Evolutionary conservation across 64 coral and sea anemone species (phyloP).

Genomic region (Pocillopora verrucosa): DNA sequence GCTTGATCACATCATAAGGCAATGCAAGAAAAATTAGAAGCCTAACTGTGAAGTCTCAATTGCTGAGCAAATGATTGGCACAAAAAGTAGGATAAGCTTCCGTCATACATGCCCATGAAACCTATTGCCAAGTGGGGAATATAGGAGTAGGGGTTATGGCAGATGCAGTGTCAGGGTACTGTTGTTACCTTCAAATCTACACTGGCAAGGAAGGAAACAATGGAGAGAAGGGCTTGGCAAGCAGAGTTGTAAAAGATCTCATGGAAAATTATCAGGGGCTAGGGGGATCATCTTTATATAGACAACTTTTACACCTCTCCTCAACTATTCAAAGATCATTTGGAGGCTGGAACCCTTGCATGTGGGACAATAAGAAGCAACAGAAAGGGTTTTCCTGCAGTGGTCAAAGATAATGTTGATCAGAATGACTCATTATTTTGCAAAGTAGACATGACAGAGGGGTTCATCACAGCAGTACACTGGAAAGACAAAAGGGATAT

Average conservation of each 20-base stretch:
- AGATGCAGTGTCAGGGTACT: too few relatives aligned
- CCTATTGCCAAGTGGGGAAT: too few relatives aligned
- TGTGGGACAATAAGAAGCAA: not conserved
- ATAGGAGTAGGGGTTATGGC: too few relatives aligned
- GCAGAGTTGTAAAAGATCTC: too few relatives aligned
- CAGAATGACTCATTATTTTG: not conserved
- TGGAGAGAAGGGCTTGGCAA: too few relatives aligned
- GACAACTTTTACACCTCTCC: too few relatives aligned
- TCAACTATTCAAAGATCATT: too few relatives aligned
- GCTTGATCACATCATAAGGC: not conserved
- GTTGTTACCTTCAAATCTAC: too few relatives aligned
- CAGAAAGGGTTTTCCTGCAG: not conserved
- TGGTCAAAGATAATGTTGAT: not conserved
- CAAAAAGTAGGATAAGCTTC: not conserved
- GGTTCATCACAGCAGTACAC: conserved; percentile 22
- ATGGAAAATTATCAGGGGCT: too few relatives aligned
- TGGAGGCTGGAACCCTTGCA: not conserved
- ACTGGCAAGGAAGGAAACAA: too few relatives aligned
- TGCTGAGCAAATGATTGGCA: not conserved
- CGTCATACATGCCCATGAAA: not conserved
- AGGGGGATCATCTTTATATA: too few relatives aligned
- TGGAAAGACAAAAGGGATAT: conserved; percentile 56
- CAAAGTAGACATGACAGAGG: conserved; percentile 9
- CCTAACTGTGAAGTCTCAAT: not conserved
- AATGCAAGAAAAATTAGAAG: not conserved